A percentile compares a stretch with the other conserved stretches of the same genome.
Conservation (phyloP, 2,113 vertebrate genomes). For the Madoqua kirkii region DNA sequence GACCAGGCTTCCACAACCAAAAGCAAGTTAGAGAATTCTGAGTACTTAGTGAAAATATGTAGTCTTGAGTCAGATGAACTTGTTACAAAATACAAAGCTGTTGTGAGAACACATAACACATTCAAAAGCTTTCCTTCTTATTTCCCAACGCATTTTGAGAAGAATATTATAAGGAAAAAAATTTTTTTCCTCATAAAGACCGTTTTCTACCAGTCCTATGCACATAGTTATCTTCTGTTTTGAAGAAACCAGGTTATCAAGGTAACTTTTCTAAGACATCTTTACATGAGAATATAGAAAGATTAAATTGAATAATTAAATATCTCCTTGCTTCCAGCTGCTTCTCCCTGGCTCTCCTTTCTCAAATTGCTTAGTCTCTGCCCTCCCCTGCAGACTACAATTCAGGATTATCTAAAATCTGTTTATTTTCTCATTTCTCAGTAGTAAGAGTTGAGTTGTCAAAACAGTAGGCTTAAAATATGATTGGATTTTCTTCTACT, state of each 20-base stretch:
- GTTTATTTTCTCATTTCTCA: slow-evolving; percentile 12
- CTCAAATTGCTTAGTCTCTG: neutral
- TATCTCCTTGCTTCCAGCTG: neutral
- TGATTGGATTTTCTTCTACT: neutral
- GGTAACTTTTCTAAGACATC: neutral
- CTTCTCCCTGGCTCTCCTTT: neutral
- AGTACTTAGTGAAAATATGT: neutral
- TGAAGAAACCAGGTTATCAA: slow-evolving; percentile 1
- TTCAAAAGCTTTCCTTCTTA: neutral
- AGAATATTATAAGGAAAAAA: neutral
- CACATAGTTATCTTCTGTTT: neutral
- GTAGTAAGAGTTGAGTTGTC: slow-evolving; percentile 1
- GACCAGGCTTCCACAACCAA: neutral
- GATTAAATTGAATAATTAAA: neutral
- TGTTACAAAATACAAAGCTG: neutral
- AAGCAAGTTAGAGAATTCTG: neutral
- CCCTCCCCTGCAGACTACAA: neutral
- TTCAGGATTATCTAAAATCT: neutral
- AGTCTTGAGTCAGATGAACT: neutral
- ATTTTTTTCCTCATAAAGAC: neutral
- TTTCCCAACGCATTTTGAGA: neutral
- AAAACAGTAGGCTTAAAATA: neutral
- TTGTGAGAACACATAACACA: neutral
- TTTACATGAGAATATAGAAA: neutral
- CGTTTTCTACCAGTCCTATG: neutral